Percentiles rank a stretch among this genome's conserved stretches.
Conservation (phyloP, 1,140 invertebrate genomes). For the Microplitis demolitor region DNA sequence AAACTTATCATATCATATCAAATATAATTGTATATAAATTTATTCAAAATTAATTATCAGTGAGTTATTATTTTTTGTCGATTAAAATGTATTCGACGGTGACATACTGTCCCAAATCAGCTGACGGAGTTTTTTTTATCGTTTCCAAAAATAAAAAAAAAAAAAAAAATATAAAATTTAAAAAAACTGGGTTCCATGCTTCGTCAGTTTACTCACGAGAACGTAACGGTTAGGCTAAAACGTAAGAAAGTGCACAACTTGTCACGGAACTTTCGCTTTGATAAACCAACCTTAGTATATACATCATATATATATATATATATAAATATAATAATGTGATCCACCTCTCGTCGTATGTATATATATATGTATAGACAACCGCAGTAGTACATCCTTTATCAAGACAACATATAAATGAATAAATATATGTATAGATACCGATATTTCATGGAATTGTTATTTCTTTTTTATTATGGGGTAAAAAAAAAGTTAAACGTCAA, state of each 20-base stretch:
- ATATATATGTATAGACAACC: too few species aligned
- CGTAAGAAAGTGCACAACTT: conserved; percentile 28
- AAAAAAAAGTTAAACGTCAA: background rate
- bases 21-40: too few species aligned
- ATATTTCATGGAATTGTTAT: too few species aligned
- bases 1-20: too few species aligned
- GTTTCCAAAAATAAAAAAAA: background rate
- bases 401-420: background rate
- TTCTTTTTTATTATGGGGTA: background rate
- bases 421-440: too few species aligned
- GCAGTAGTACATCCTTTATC: too few species aligned
- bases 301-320: background rate
- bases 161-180: conserved; percentile 3
- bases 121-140: background rate
- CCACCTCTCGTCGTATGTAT: too few species aligned
- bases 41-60: too few species aligned
- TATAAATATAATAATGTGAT: background rate
- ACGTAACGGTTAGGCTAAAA: conserved; percentile 31
- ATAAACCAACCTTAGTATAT: conserved; percentile 1
- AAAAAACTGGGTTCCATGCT: conserved; percentile 32
- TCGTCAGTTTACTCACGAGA: conserved; percentile 26
- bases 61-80: background rate
- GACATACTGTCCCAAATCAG: conserved; percentile 38
- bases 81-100: conserved; percentile 9
- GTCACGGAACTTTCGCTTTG: conserved; percentile 27